Evolutionary conservation across 2,888 invertebrate species (phyloP).

Genomic region (Athalia cordata): DNA sequence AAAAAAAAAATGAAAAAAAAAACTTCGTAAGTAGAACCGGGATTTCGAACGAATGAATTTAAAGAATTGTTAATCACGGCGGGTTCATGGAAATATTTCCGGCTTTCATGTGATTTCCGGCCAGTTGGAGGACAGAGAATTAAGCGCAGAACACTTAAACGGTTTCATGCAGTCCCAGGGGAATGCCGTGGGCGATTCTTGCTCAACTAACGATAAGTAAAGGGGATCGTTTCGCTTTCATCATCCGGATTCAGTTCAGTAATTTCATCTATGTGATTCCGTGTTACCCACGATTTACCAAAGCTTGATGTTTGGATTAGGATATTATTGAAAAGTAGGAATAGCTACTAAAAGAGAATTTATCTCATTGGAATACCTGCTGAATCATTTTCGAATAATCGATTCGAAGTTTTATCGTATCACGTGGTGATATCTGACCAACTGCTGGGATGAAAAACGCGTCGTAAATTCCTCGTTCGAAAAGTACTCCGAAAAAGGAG

Average conservation of each 20-base stretch:
- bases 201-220: conserved; percentile 40
- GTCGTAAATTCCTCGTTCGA: too few species aligned
- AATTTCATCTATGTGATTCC: conserved; percentile 17
- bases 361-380: too few species aligned
- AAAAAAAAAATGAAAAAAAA: neutral
- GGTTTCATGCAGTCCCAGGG: conserved; percentile 16
- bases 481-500: too few species aligned
- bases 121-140: conserved; percentile 15
- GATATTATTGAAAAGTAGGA: neutral
- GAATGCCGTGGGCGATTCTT: conserved; percentile 13
- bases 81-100: conserved; percentile 23
- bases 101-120: conserved; percentile 39
- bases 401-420: too few species aligned
- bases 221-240: conserved; percentile 29
- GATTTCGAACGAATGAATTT: neutral
- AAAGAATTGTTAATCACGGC: neutral
- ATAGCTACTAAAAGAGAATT: too few species aligned
- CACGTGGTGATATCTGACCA: too few species aligned
- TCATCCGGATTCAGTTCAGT: conserved; percentile 22
- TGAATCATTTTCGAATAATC: too few species aligned
- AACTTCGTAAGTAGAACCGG: neutral
- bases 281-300: neutral
- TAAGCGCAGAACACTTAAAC: conserved; percentile 28
- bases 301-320: neutral
- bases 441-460: too few species aligned